A percentile compares a stretch with the other conserved stretches of the same genome.
phyloP scores from a whole-genome alignment of 2,797 vertebrate species.

The Cyclura pinguis region DNA sequence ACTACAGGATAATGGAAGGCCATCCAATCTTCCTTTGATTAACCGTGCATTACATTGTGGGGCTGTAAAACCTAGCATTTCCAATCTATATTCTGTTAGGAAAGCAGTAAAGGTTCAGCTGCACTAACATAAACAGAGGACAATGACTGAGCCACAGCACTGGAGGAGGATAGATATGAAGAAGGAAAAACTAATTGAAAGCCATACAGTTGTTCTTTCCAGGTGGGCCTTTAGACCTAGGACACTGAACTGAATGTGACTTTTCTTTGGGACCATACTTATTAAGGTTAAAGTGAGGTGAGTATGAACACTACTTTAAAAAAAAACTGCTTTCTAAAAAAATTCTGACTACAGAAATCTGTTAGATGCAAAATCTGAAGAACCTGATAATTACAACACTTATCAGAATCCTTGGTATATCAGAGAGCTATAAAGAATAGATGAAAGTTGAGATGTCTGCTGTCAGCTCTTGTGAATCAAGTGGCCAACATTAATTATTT shows the following conservation, averaged over 20 bases:
- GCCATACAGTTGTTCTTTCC: rapidly evolving
- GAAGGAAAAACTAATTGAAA: slow-evolving; percentile 4
- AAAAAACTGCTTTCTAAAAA: too few relatives aligned
- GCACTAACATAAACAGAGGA: slow-evolving; percentile 16
- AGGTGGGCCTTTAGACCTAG: neutral
- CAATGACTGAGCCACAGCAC: neutral
- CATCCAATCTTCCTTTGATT: slow-evolving; percentile 39
- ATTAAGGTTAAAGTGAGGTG: neutral
- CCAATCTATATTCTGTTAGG: neutral
- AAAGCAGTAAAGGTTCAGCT: slow-evolving; percentile 1
- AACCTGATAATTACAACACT: neutral
- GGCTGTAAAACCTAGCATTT: slow-evolving; percentile 28
- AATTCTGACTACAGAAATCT: neutral
- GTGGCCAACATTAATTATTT: neutral
- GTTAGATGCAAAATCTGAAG: slow-evolving; percentile 5
- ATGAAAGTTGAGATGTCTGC: neutral
- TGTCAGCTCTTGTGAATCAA: neutral
- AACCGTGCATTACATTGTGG: slow-evolving; percentile 45
- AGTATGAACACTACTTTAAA: neutral
- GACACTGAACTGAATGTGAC: neutral
- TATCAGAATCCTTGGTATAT: neutral
- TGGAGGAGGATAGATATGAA: slow-evolving; percentile 17
- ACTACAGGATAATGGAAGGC: slow-evolving; percentile 32
- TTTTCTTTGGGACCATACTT: slow-evolving; percentile 40
- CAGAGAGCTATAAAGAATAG: neutral